Base-by-base conservation (phyloP, 2,888 invertebrate species). In the Exocentrus adspersus region DNA sequence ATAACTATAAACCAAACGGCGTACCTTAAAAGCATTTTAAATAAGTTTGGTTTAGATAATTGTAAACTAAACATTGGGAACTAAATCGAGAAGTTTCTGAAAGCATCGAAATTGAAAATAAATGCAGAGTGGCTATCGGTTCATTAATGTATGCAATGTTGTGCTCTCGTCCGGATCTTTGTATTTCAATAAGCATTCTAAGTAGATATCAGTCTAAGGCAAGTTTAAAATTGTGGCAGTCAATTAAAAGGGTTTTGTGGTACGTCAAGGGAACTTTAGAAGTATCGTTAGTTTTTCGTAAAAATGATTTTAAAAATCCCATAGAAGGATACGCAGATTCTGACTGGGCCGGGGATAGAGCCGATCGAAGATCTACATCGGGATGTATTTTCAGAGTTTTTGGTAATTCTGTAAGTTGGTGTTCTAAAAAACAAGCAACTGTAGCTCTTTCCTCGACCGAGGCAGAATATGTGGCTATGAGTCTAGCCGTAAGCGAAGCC, bases 401-500 rank as follows among this genome's bases (percentile, higher is more conserved):
- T 48, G 48, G 48, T 7, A 24, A 24, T 7, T n/a, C 24, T 1
- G 12, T 48, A 1, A 19, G 19, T 6, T 48, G 48, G 48, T 9
- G 16, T 2, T 48, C 48, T n/a, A 7, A 17, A 3, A 48, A 48
- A 21, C 48, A 21, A 21, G 5, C 48, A 1, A 48, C 48, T 1
- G 48, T 48, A 24, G 48, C 48, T 12, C 14, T 48, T 9, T 48
- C 48, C 5, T 48, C 48, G 0, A 77, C 41, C 21, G 53, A 41
- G 10, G 41, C 53, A 3, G 41, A 53, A n/a, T 53, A 53, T n/a
- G 16, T 52, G 75, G 75, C 77, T 1, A 53, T 76, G n/a, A 52
- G 66, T 28, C 17, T 53, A n/a, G 73, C 70, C 2, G 70, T 64
- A 9, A 48, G 68, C 10, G 76, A 78, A 50, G 28, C 71, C 4